Evolutionary conservation across 2,797 vertebrate genomes (phyloP).

Genomic region (Pantherophis vulpinus): DNA sequence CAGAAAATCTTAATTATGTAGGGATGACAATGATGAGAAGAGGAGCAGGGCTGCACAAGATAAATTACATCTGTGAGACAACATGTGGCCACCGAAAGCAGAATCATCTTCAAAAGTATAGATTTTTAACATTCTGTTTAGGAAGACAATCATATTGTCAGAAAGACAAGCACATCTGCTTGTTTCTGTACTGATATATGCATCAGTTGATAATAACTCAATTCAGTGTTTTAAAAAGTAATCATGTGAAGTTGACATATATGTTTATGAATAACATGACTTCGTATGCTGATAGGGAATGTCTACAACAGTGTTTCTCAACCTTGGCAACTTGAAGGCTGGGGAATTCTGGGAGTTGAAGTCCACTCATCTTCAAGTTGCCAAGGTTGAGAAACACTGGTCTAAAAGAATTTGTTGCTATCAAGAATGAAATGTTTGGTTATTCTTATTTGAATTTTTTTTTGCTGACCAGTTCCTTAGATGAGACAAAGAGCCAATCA

Average conservation of each 20-base stretch:
- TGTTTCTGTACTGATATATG: not conserved
- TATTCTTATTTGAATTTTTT: not conserved
- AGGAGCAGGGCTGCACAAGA: not conserved
- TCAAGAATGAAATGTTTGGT: not conserved
- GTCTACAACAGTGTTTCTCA: not conserved
- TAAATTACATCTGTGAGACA: not conserved
- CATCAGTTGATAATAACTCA: not conserved
- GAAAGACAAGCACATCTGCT: not conserved
- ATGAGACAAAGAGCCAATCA: not conserved
- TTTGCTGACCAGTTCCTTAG: not conserved
- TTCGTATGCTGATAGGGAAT: not conserved
- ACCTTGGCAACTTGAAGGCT: too few relatives aligned
- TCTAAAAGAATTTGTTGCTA: not conserved
- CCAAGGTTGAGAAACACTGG: too few relatives aligned
- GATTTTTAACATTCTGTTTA: not conserved
- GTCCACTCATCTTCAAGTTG: too few relatives aligned
- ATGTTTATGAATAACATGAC: not conserved
- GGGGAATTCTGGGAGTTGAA: too few relatives aligned
- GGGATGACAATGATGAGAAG: not conserved
- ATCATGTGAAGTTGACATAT: not conserved
- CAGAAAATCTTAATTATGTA: not conserved
- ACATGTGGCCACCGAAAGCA: not conserved
- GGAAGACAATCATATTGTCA: not conserved
- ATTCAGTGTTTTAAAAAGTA: not conserved
- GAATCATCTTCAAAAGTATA: not conserved